A percentile compares a stretch with the other conserved stretches of the same genome.
These are phyloP conservation scores for Corynorhinus townsendii DNA, from an alignment of 2,113 vertebrate species.

Conservation along the genomic window DNA sequence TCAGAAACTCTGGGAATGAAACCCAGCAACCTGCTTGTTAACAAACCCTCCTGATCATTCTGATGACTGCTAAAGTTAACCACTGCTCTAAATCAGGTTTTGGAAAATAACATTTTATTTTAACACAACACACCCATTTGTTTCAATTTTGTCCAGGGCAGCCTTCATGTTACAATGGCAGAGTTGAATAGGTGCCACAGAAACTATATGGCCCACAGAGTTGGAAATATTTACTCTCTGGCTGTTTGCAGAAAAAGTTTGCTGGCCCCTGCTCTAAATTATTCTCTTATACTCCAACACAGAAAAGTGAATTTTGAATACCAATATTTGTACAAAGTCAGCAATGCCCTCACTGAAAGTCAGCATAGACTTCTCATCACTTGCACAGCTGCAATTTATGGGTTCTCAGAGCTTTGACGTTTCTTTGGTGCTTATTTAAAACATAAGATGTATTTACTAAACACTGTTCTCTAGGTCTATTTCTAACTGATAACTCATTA, in stretches of 20 bases:
- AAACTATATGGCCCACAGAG: background rate
- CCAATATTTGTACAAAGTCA: background rate
- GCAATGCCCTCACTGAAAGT: background rate
- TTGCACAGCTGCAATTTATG: background rate
- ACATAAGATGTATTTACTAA: background rate
- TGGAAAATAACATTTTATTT: background rate
- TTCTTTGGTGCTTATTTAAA: background rate
- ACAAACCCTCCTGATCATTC: background rate
- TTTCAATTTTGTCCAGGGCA: background rate
- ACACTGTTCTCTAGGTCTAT: background rate
- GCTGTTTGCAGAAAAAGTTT: background rate
- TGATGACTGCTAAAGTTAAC: background rate
- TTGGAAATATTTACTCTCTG: background rate
- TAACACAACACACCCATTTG: rapidly evolving
- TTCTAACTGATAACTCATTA: background rate
- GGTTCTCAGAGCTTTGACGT: background rate
- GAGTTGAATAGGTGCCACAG: background rate
- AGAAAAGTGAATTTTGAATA: background rate
- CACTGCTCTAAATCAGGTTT: background rate
- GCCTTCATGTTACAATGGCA: background rate
- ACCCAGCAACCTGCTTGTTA: background rate
- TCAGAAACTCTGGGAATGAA: background rate
- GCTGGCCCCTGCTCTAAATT: background rate
- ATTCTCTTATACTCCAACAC: background rate
- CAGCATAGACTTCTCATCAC: background rate